Conservation (phyloP, 2,888 invertebrate genomes). For the Napeogenes inachia region DNA sequence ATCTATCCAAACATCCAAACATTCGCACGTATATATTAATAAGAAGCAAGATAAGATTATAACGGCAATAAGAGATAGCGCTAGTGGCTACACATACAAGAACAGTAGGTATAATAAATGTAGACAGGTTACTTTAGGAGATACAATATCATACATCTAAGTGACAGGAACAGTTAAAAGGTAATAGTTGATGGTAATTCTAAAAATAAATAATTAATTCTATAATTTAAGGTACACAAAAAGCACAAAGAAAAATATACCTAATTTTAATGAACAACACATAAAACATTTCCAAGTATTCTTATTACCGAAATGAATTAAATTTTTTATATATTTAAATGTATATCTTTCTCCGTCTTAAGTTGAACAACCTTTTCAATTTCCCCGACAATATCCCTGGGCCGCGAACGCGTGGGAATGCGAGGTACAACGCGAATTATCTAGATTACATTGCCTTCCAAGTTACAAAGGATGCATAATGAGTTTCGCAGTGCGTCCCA, state of each 20-base stretch:
- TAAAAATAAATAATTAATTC: no score
- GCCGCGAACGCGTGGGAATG: constrained; percentile 40
- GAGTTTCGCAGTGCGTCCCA: constrained; percentile 31
- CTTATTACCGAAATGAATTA: constrained; percentile 1
- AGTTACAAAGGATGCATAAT: constrained; percentile 34
- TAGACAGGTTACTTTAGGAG: no score
- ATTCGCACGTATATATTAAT: no score
- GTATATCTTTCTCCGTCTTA: constrained; percentile 9
- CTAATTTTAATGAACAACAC: not conserved
- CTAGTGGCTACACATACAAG: no score
- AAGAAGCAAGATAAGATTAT: no score
- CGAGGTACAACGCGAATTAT: constrained; percentile 33
- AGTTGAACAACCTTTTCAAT: constrained; percentile 29
- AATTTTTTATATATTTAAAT: constrained; percentile 4
- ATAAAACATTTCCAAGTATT: not conserved
- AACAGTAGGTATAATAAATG: no score
- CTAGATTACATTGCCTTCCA: constrained; percentile 35
- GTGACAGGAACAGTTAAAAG: no score
- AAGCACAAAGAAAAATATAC: not conserved
- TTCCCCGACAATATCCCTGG: constrained; percentile 30
- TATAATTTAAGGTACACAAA: not conserved
- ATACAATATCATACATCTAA: no score
- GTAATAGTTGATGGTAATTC: no score
- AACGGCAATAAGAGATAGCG: no score
- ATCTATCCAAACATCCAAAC: no score